phyloP scores from a whole-genome alignment of 2,888 invertebrate genomes.

The Nymphalis urticae region DNA sequence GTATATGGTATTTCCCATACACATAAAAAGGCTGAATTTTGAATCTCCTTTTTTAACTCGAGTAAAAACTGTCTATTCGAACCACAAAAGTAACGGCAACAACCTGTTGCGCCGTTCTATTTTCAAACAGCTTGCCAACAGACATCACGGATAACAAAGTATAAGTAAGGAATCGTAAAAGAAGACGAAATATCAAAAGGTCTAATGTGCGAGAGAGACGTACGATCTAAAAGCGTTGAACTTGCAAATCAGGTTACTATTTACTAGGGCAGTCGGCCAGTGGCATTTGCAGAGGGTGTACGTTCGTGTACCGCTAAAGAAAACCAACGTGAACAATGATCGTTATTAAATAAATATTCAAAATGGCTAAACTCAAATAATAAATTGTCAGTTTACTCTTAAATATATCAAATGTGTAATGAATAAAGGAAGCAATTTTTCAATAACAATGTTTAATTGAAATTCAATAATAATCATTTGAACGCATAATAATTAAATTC shows the following conservation, averaged over 20 bases:
- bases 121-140: neutral
- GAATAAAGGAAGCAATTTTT: too few species aligned
- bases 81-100: neutral
- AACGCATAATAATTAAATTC: too few species aligned
- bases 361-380: too few species aligned
- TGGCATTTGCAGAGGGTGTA: neutral
- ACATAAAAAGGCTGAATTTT: too few species aligned
- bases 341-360: too few species aligned
- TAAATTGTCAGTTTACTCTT: too few species aligned
- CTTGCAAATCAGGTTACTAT: slow-evolving; percentile 2
- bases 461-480: too few species aligned
- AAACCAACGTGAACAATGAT: neutral
- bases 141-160: neutral
- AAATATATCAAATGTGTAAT: too few species aligned
- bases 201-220: neutral
- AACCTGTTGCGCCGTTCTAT: neutral
- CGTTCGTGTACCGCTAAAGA: neutral
- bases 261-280: slow-evolving; percentile 5
- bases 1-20: too few species aligned
- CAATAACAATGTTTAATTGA: too few species aligned
- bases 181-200: neutral
- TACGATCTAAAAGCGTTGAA: neutral
- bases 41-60: too few species aligned
- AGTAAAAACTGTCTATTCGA: too few species aligned
- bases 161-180: neutral